A percentile compares a stretch with the other conserved stretches of the same genome.
These are phyloP conservation scores for Smittia sp. DNA, from an alignment of 2,888 invertebrate genomes.

Conservation along the genomic window DNA sequence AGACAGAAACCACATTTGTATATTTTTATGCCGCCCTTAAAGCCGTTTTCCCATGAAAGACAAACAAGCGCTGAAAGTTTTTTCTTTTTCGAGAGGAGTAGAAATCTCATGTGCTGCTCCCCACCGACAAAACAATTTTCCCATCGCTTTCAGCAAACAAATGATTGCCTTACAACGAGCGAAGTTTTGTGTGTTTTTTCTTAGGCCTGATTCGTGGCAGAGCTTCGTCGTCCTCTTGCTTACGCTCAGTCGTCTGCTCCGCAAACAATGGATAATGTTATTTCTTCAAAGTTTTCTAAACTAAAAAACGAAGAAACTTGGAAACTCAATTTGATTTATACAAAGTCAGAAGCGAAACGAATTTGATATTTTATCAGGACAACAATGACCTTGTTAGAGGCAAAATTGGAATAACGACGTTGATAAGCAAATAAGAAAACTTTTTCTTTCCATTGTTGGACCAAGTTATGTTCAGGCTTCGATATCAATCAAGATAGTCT, in stretches of 20 bases:
- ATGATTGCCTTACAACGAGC: neutral
- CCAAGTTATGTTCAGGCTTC: neutral
- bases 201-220: no score
- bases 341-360: neutral
- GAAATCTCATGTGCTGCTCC: neutral
- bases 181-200: no score
- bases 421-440: neutral
- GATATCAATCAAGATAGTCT: neutral
- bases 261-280: no score
- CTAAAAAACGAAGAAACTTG: no score
- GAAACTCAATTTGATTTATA: no score
- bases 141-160: neutral
- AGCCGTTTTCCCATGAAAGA: neutral
- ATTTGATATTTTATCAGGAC: neutral
- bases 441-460: no score
- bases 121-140: neutral
- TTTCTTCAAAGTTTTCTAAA: no score
- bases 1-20: neutral
- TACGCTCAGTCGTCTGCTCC: no score
- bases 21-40: neutral
- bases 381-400: neutral
- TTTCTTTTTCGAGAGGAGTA: neutral
- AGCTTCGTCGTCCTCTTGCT: no score
- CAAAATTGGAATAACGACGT: neutral
- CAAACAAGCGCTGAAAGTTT: neutral